Evolutionary conservation across 2,113 vertebrate species (phyloP), one percentile per base, ranked within the genome.

Genomic region (Tychaedon coryphoeus): DNA sequence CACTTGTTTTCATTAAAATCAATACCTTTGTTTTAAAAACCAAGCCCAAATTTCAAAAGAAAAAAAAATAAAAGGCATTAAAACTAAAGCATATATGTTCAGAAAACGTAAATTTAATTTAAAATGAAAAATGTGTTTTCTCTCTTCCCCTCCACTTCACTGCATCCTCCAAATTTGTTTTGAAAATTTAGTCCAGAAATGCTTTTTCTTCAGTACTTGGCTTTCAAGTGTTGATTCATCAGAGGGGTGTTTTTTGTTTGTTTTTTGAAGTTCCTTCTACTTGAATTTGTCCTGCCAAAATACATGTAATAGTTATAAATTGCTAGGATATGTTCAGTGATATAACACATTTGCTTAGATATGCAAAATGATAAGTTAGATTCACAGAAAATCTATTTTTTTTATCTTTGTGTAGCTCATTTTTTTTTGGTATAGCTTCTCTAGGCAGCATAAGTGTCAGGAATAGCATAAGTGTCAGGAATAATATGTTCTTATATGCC

Each of bases 181-280:
- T 64, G n/a, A 54, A 60, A 48, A 26, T 60, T 54, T 73, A 48
- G 9, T 42, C 5, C 2, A 8, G 47, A 79, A 76, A 22, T 38
- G 9, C 8, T 47, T 84, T 64, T 60, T 29, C 34, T 75, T 60
- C 8, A 17, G 22, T 69, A 42, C 5, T 65, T 73, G 10, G 1
- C 0, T 51, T 83, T 58, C 34, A 45, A 38, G 2, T 36, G 47
- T 82, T 72, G 5, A 58, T 88, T 57, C 43, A 64, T 7, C 7
- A 62, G 9, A 56, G 2, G 4, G 0, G 0, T 18, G 1, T 8
- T 1, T 4, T 62, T 24, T 45, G 12, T 40, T 70, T 33, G 16
- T 82, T 56, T 14, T 61, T 77, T 84, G 29, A 73, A 53, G 4
- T 48, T 45, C 15, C 2, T 79, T 90, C 67, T 45, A n/a, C 28